A percentile compares a stretch with the other conserved stretches of the same genome.
phyloP scores from a whole-genome alignment of 2,113 vertebrate species.

The Larimichthys polyactis region DNA sequence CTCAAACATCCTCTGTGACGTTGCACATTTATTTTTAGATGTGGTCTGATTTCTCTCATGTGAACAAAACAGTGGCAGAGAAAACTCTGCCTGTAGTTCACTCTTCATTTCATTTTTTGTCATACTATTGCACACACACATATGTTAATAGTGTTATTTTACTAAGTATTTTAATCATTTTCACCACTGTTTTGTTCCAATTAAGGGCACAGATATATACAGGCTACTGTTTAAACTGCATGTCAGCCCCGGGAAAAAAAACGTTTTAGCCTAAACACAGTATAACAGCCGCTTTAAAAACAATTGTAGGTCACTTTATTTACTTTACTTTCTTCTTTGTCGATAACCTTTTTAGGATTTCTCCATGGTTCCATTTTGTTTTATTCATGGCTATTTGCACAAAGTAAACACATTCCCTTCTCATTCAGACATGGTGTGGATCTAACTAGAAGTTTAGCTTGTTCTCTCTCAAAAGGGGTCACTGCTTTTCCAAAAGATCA shows the following conservation, averaged over 20 bases:
- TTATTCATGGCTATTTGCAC: constrained; percentile 55
- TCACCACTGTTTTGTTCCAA: background rate
- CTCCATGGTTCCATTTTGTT: constrained; percentile 49
- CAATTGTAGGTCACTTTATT: constrained; percentile 6
- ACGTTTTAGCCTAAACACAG: constrained; percentile 41
- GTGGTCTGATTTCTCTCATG: background rate
- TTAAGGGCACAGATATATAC: background rate
- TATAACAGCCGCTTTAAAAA: constrained; percentile 16
- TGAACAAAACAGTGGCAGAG: constrained; percentile 7
- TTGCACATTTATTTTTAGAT: constrained; percentile 18
- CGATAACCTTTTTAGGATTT: constrained; percentile 37
- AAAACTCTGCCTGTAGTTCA: background rate
- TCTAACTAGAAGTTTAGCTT: constrained; percentile 51
- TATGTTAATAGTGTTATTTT: background rate
- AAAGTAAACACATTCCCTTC: constrained; percentile 71
- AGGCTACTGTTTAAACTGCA: constrained; percentile 30
- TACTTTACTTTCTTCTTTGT: constrained; percentile 15
- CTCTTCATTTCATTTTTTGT: background rate
- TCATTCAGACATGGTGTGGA: constrained; percentile 62
- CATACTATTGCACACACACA: background rate
- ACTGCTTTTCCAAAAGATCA: constrained; percentile 30
- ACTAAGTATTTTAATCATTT: no score
- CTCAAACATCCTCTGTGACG: background rate
- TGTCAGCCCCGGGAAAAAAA: constrained; percentile 25
- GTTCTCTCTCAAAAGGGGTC: constrained; percentile 48